Base-by-base conservation (phyloP, 1,140 invertebrate genomes). In the Hestina assimilis region DNA sequence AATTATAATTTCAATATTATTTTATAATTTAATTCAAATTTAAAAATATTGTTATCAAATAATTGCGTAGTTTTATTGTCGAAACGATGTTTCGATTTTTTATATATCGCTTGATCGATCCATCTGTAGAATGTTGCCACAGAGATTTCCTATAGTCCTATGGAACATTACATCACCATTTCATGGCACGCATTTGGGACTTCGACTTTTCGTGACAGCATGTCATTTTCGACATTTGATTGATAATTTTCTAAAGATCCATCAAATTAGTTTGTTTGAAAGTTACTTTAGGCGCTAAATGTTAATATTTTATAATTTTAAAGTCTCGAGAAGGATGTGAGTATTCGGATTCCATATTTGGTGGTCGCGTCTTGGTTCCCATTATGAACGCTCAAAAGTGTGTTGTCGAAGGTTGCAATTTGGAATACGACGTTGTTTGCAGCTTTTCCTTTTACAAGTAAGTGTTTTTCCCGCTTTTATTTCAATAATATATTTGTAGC, bases 191-290 rank as follows among this genome's bases (percentile, higher is more conserved):
- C 83, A 76, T 83, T 86, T 81, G 72, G 80, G 75, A 78, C 72
- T 87, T 83, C 77, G 81, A 84, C 81, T 85, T 87, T 87, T 84
- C 81, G 81, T 87, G 84, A 87, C 84, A 87, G 80, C 77, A 87
- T 83, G 84, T 87, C 84, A 87, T 83, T 87, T 86, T 83, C 80
- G 84, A 87, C 84, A 81, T 87, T 87, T 87, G 84, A 85, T 85
- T 87, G 84, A 87, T 87, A 87, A 87, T 85, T 87, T 85, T 85
- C 74, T 69, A 76, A 81, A 81, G 82, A 85, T 76, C 83, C 76
- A 84, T 87, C 84, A 87, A 85, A 84, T 83, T 87, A 85, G 82
- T 85, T 84, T 87, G 83, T 85, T 87, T 85, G 82, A 85, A 87
- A 87, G 80, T 83, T 83, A 82, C 75, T 83, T 87, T 87, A 70